Evolutionary conservation across 2,797 vertebrate species (phyloP).

Genomic region (Mormyrus proboscirostris): DNA sequence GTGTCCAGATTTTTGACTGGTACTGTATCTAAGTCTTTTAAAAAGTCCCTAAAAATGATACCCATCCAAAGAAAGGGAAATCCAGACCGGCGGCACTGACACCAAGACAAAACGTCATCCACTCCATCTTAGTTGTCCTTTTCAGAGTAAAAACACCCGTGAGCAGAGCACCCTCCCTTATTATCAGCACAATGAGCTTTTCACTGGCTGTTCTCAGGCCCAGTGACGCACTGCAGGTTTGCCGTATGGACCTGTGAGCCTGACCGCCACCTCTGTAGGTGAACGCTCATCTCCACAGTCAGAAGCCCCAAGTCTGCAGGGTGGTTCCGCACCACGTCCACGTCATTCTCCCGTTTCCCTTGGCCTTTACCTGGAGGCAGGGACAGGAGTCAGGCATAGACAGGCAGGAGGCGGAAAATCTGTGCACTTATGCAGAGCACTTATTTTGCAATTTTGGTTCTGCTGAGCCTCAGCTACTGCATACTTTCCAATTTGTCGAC

Average conservation of each 20-base stretch:
- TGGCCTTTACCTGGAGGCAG: background rate
- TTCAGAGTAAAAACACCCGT: background rate
- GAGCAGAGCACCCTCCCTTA: background rate
- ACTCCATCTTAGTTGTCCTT: background rate
- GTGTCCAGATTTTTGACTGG: background rate
- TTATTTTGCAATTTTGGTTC: background rate
- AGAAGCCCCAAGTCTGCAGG: background rate
- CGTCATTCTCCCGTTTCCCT: background rate
- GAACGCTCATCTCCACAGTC: background rate
- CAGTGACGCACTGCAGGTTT: background rate
- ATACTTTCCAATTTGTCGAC: background rate
- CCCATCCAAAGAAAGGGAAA: background rate
- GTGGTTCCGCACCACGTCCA: background rate
- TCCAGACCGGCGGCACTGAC: background rate
- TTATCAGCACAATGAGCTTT: background rate
- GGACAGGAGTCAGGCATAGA: background rate
- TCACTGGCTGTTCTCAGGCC: background rate
- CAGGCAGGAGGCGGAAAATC: background rate
- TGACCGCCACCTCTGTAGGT: background rate
- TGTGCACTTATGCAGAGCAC: background rate
- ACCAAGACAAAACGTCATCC: background rate
- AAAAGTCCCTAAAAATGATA: conserved; percentile 1
- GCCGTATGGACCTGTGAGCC: background rate
- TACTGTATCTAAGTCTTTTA: background rate
- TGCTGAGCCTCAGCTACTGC: background rate